Conservation (phyloP, 2,888 invertebrate species). For the Anodontia alba region DNA sequence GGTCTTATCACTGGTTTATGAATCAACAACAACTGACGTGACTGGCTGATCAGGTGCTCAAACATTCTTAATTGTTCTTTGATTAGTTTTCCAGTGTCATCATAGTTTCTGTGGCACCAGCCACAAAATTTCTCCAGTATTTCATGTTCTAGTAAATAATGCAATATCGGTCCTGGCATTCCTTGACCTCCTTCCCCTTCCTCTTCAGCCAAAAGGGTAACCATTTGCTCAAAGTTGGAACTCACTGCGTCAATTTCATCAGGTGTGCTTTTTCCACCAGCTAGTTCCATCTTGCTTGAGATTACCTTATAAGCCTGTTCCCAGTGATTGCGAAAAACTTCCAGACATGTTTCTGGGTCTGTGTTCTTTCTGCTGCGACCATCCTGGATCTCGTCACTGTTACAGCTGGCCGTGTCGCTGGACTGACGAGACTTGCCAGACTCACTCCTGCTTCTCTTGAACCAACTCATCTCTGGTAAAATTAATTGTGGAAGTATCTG, state of each 20-base stretch:
- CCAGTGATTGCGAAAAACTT: slow-evolving; percentile 97
- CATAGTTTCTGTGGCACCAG: slow-evolving; percentile 90
- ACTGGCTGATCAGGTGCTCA: slow-evolving; percentile 93
- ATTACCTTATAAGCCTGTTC: slow-evolving; percentile 93
- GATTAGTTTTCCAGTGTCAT: slow-evolving; percentile 93
- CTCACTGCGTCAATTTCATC: slow-evolving; percentile 96
- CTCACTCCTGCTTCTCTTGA: slow-evolving; percentile 67
- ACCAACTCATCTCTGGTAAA: slow-evolving; percentile 69
- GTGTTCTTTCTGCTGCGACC: slow-evolving; percentile 84
- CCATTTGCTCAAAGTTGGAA: slow-evolving; percentile 96
- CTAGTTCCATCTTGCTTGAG: slow-evolving; percentile 51
- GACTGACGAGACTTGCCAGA: slow-evolving; percentile 53
- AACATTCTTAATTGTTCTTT: slow-evolving; percentile 95
- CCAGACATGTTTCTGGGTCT: slow-evolving; percentile 92
- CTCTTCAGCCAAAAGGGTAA: slow-evolving; percentile 92
- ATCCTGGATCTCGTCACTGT: slow-evolving; percentile 47
- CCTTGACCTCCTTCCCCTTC: slow-evolving; percentile 82
- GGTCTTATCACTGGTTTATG: slow-evolving; percentile 94
- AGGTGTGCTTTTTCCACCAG: slow-evolving; percentile 47
- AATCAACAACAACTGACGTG: slow-evolving; percentile 92
- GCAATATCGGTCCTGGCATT: slow-evolving; percentile 89
- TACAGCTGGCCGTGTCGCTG: slow-evolving; percentile 50
- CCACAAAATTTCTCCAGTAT: slow-evolving; percentile 93
- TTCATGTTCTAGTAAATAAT: slow-evolving; percentile 93
- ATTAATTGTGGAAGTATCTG: not conserved